Evolutionary conservation across 2,797 vertebrate genomes (phyloP), one percentile per base, ranked within the genome.

Genomic region (Peromyscus melanophrys): DNA sequence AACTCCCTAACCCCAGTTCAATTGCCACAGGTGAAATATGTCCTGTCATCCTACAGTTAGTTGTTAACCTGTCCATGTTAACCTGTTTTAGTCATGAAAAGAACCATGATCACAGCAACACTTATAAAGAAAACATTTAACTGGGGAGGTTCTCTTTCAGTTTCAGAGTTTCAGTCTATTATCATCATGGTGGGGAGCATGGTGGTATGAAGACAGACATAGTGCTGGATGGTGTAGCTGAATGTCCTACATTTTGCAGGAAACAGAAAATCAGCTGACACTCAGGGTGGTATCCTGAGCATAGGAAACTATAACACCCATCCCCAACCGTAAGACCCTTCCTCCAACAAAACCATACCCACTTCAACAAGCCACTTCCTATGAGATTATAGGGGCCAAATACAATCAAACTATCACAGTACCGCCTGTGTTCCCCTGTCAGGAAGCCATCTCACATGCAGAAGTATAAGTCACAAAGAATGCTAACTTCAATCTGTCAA

Each of bases 1-100:
- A 57, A 21, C n/a, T 61, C 0, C 0, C 10, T 6, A 31, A 52
- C 3, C 11, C 2, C 6, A 69, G 17, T 19, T 12, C 2, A 21
- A 1, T 12, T 37, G 23, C 9, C 13, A n/a, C 2, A 67, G 5
- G 25, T 27, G 21, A 23, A 73, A 75, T 17, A 59, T 49, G 1
- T 3, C 34, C 63, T 29, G 1, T 67, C 23, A 1, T 73, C 17
- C 3, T 40, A 0, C 5, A 43, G 14, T 43, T 76, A 37, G 19
- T 16, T 75, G 0, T 46, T 67, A n/a, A 12, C 7, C 4, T 69
- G 2, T 69, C 4, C 43, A 7, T 6, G 27, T 43, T 43, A 43
- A 29, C 69, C 69, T 71, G 29, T 37, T n/a, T 71, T 71, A 4
- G n/a, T 71, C 37, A 71, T 37, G n/a, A 4, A 71, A 71, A 37